Percentiles rank a stretch among this genome's conserved stretches.
These are phyloP conservation scores for Ephialtes manifestator DNA, from an alignment of 2,888 invertebrate genomes.

Conservation along the genomic window DNA sequence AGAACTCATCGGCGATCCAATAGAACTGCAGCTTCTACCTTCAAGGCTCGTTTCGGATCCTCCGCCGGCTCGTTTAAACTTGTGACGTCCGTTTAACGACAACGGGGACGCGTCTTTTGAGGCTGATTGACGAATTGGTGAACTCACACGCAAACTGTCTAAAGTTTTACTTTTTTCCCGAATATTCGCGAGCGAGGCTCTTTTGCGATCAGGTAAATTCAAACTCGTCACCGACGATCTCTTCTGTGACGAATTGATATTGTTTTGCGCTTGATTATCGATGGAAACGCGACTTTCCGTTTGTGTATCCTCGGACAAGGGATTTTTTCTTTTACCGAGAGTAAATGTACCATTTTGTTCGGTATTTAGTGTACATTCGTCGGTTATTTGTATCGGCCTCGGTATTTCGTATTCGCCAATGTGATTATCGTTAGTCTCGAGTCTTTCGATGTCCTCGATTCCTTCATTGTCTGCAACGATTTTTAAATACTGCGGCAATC, in stretches of 20 bases:
- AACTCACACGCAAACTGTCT: conserved; percentile 74
- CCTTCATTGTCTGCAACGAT: conserved; percentile 88
- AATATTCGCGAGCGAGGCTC: conserved; percentile 76
- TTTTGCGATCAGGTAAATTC: conserved; percentile 78
- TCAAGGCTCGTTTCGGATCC: conserved; percentile 78
- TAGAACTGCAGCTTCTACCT: conserved; percentile 77
- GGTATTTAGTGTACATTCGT: conserved; percentile 48
- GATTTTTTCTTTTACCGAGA: conserved; percentile 18
- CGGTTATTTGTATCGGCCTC: conserved; percentile 82
- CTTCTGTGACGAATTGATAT: conserved; percentile 72
- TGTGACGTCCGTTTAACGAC: conserved; percentile 78
- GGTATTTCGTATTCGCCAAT: conserved; percentile 90
- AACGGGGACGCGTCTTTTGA: conserved; percentile 79
- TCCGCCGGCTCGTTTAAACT: conserved; percentile 74
- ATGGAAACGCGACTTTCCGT: conserved; percentile 41
- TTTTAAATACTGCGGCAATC: conserved; percentile 89
- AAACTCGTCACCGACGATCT: conserved; percentile 80
- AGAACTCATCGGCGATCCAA: conserved; percentile 76
- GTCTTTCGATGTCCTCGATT: conserved; percentile 75
- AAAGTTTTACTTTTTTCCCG: conserved; percentile 80
- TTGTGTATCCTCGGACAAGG: conserved; percentile 1
- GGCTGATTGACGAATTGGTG: conserved; percentile 48
- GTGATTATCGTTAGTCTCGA: conserved; percentile 79
- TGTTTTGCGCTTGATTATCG: conserved; percentile 68
- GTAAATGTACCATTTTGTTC: conserved; percentile 65